A percentile compares a stretch with the other conserved stretches of the same genome.
Conservation (phyloP, 37 sponge, comb jelly and placozoan genomes). For the Dysidea cf. avara region DNA sequence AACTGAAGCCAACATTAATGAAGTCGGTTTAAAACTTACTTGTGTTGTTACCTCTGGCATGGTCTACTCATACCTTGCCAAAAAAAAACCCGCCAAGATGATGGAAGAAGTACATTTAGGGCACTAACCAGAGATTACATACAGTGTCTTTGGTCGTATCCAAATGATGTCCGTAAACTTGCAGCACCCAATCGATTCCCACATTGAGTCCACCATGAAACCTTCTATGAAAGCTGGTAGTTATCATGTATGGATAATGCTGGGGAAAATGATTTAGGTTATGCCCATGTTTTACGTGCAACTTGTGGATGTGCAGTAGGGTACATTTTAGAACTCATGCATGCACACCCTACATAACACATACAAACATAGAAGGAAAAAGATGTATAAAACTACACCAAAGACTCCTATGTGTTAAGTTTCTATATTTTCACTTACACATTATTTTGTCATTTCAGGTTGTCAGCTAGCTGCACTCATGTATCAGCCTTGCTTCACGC, state of each 20-base stretch:
- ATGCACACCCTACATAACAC: neutral
- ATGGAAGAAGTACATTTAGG: constrained; percentile 17
- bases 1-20: neutral
- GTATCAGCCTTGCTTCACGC: constrained; percentile 1
- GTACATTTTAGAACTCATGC: constrained; percentile 39
- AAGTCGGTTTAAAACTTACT: neutral
- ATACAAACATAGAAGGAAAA: too few relatives aligned
- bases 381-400: too few relatives aligned
- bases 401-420: too few relatives aligned
- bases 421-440: too few relatives aligned
- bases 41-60: neutral
- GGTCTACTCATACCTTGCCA: constrained; percentile 27
- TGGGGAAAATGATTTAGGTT: constrained; percentile 18
- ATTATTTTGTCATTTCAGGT: constrained; percentile 7
- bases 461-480: constrained; percentile 66
- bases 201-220: neutral
- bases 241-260: constrained; percentile 4
- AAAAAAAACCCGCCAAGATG: neutral
- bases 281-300: constrained; percentile 47
- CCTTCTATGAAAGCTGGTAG: constrained; percentile 8
- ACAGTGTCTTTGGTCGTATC: constrained; percentile 33
- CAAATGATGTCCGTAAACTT: neutral
- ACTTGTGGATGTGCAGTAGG: constrained; percentile 74
- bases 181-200: constrained; percentile 10
- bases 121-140: constrained; percentile 15